Conservation (phyloP, 2,797 vertebrate species). For the Poeciliopsis gracilis region DNA sequence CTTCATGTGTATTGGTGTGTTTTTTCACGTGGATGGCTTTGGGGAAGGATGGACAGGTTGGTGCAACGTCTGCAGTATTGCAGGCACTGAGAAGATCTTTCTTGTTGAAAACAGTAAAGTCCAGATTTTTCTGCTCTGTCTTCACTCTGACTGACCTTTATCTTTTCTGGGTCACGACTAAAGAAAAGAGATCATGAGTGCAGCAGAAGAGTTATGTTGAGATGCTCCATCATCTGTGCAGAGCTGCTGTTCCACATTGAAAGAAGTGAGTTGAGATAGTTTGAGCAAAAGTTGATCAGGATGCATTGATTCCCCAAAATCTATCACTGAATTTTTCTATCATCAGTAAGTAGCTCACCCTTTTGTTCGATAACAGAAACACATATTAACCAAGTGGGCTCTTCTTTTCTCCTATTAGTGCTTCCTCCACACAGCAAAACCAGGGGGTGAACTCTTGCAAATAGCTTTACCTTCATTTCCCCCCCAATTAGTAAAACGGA, state of each 20-base stretch:
- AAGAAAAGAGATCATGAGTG: neutral
- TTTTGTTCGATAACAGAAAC: neutral
- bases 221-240: neutral
- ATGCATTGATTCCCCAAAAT: neutral
- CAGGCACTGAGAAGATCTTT: neutral
- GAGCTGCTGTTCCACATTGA: neutral
- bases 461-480: neutral
- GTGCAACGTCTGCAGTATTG: neutral
- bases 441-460: neutral
- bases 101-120: neutral
- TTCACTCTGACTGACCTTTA: neutral
- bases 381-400: neutral
- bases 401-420: neutral
- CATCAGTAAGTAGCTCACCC: neutral
- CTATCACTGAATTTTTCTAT: neutral
- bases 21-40: neutral
- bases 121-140: neutral
- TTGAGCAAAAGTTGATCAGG: neutral
- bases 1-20: neutral
- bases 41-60: neutral
- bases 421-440: neutral
- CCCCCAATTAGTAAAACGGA: neutral
- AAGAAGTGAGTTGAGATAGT: neutral
- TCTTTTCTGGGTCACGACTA: neutral
- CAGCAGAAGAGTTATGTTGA: neutral